Percentiles rank a stretch among this genome's conserved stretches.
These are phyloP conservation scores for Poecilia latipinna DNA, from an alignment of 2,113 vertebrate species.

Conservation along the genomic window DNA sequence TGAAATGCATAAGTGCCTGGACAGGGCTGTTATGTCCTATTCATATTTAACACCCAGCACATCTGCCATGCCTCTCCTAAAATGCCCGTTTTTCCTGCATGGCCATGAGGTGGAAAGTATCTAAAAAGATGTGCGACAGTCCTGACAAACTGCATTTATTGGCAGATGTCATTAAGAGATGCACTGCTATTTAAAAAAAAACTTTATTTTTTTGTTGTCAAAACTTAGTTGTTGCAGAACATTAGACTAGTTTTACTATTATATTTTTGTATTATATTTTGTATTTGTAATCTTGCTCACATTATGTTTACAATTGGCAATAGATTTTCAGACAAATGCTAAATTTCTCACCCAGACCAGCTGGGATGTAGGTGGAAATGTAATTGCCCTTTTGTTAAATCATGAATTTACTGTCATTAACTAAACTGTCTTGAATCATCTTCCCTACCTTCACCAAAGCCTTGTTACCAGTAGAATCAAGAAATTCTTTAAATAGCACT, in stretches of 20 bases:
- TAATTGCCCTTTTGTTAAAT: no score
- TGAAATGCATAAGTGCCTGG: constrained; percentile 76
- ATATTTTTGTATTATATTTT: no score
- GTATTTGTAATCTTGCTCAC: not conserved
- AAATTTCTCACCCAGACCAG: not conserved
- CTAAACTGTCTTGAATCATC: no score
- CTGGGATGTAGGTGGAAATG: no score
- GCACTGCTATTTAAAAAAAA: not conserved
- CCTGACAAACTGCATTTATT: constrained; percentile 67
- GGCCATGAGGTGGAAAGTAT: constrained; percentile 62
- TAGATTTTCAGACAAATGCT: constrained; percentile 28
- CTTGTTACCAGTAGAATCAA: no score
- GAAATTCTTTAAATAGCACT: no score
- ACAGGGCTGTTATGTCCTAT: constrained; percentile 79
- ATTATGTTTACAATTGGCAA: not conserved
- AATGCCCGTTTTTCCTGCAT: constrained; percentile 70
- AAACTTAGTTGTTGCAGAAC: not conserved
- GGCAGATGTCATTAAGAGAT: constrained; percentile 39
- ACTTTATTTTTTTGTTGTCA: not conserved
- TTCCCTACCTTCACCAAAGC: no score
- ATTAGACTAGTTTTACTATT: no score
- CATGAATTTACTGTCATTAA: no score
- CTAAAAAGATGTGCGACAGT: constrained; percentile 64
- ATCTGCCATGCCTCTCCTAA: constrained; percentile 68
- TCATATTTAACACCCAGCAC: constrained; percentile 80